These are phyloP conservation scores for Micronycteris hirsuta DNA, from an alignment of 2,113 vertebrate genomes.

Conservation along the genomic window DNA sequence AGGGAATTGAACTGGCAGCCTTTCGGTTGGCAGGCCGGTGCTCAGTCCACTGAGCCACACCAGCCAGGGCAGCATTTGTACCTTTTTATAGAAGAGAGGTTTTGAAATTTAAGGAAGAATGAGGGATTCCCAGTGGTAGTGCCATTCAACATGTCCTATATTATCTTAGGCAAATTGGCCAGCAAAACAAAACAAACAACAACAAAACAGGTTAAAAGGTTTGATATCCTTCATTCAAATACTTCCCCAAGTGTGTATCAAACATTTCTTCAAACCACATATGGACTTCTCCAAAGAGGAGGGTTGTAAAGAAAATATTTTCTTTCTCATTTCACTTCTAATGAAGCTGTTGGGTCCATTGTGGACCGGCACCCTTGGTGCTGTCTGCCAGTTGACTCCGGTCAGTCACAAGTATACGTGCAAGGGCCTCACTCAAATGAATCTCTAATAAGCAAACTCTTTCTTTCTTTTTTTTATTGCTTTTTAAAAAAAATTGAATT, in stretches of 20 bases:
- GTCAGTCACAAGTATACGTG: neutral
- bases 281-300: neutral
- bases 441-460: neutral
- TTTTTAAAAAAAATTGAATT: no score
- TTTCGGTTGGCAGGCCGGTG: no score
- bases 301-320: neutral
- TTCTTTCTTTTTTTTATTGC: no score
- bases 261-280: neutral
- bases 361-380: no score
- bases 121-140: neutral
- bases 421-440: neutral
- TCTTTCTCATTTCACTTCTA: neutral
- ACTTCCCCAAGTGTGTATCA: neutral
- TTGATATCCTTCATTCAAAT: neutral
- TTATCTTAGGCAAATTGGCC: neutral
- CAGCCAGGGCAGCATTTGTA: neutral
- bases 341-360: neutral
- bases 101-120: neutral
- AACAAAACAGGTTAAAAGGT: neutral
- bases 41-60: no score
- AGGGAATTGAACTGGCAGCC: no score
- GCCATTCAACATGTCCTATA: neutral
- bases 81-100: neutral
- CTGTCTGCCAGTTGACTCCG: neutral
- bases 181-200: neutral